phyloP scores from a whole-genome alignment of 2,797 vertebrate species.

The Peromyscus attwateri region DNA sequence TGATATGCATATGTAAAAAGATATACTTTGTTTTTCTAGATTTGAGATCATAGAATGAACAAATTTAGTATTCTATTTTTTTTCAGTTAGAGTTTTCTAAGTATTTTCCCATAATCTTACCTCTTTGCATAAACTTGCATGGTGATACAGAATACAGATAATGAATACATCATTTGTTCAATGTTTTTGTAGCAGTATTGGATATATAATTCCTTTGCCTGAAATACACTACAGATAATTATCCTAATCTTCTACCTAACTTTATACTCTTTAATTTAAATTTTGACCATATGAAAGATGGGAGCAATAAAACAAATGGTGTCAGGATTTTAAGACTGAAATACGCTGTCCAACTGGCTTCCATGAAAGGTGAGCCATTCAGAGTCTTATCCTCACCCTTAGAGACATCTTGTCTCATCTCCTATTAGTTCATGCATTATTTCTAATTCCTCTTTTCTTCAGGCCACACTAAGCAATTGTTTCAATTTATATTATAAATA shows the following conservation, averaged over 20 bases:
- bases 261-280: constrained; percentile 3
- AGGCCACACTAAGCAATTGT: constrained; percentile 52
- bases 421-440: background rate
- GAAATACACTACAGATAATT: background rate
- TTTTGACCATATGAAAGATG: background rate
- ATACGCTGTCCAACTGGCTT: background rate
- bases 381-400: background rate
- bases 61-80: constrained; percentile 8
- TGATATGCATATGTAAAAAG: background rate
- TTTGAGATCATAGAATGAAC: background rate
- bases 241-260: background rate
- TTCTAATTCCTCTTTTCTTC: constrained; percentile 71
- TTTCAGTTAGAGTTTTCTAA: constrained; percentile 42
- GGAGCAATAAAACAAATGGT: background rate
- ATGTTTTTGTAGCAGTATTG: background rate
- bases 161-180: background rate
- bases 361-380: background rate
- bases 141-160: background rate
- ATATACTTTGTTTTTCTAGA: constrained; percentile 41
- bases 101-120: background rate
- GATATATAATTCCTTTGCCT: constrained; percentile 38
- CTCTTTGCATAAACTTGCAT: background rate
- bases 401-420: background rate
- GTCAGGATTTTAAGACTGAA: constrained; percentile 15
- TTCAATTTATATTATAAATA: constrained; percentile 70